Conservation (phyloP, 2,113 vertebrate genomes). For the Mustela nigripes region DNA sequence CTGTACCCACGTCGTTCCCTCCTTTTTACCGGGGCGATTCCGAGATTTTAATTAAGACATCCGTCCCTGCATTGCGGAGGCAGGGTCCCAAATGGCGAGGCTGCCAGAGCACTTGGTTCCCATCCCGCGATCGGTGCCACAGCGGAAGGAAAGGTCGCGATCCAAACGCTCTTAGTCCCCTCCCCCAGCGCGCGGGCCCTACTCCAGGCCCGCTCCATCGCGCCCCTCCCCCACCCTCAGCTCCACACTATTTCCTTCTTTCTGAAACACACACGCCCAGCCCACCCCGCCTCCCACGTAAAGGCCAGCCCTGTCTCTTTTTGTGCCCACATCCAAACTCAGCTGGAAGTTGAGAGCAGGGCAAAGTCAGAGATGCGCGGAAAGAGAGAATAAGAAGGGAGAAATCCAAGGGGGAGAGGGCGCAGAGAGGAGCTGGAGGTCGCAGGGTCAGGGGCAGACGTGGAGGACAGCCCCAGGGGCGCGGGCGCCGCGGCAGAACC, state of each 20-base stretch:
- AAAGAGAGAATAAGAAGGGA: neutral
- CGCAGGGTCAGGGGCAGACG: constrained; percentile 44
- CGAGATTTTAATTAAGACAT: neutral
- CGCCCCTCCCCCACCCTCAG: neutral
- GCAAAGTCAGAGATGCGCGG: neutral
- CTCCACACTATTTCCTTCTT: neutral
- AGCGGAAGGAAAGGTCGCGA: accelerated
- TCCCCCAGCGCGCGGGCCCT: neutral
- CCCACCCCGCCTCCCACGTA: constrained; percentile 57
- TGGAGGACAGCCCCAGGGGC: neutral
- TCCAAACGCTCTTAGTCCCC: neutral
- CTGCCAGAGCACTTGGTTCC: neutral
- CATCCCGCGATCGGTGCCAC: accelerated
- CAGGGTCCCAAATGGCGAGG: neutral
- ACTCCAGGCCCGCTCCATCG: accelerated
- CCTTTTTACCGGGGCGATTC: neutral
- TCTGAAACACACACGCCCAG: neutral
- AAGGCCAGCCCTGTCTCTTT: neutral
- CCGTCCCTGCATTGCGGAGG: neutral
- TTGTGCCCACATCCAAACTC: constrained; percentile 40
- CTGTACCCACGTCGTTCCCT: neutral
- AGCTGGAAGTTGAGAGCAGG: constrained; percentile 57
- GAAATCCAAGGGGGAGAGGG: neutral
- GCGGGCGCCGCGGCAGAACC: neutral
- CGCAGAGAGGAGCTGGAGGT: constrained; percentile 2